Conservation (phyloP, 2,888 invertebrate genomes). For the Arctia plantaginis region DNA sequence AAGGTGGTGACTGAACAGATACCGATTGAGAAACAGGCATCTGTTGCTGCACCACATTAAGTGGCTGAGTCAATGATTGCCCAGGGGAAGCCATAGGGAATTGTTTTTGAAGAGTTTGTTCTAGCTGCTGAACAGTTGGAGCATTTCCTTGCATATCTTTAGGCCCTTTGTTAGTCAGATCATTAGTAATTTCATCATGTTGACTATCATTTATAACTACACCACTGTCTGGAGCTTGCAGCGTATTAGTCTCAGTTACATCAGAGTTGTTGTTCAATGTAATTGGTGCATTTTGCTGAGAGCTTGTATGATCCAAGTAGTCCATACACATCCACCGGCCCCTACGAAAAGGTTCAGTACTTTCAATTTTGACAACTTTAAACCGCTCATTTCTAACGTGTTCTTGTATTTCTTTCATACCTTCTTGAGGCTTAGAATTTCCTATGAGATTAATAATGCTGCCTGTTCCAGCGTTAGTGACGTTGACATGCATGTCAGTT, state of each 20-base stretch:
- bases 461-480: conserved; percentile 87
- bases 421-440: conserved; percentile 85
- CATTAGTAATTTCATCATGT: conserved; percentile 83
- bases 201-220: conserved; percentile 84
- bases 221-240: conserved; percentile 84
- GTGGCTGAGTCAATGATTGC: conserved; percentile 82
- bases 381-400: conserved; percentile 94
- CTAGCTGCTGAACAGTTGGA: conserved; percentile 79
- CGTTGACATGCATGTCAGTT: conserved; percentile 88
- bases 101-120: conserved; percentile 82
- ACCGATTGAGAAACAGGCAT: conserved; percentile 80
- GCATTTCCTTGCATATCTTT: conserved; percentile 82
- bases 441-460: conserved; percentile 87
- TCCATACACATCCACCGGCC: conserved; percentile 98
- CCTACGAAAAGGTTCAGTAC: conserved; percentile 96
- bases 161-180: conserved; percentile 81
- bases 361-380: conserved; percentile 98
- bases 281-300: conserved; percentile 82
- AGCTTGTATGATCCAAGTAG: conserved; percentile 93
- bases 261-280: conserved; percentile 83
- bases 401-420: conserved; percentile 88
- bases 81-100: conserved; percentile 85
- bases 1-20: conserved; percentile 82
- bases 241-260: conserved; percentile 72
- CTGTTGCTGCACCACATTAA: conserved; percentile 79